A percentile compares a stretch with the other conserved stretches of the same genome.
These are phyloP conservation scores for Eristalis tenax DNA, from an alignment of 2,888 invertebrate species.

Conservation along the genomic window DNA sequence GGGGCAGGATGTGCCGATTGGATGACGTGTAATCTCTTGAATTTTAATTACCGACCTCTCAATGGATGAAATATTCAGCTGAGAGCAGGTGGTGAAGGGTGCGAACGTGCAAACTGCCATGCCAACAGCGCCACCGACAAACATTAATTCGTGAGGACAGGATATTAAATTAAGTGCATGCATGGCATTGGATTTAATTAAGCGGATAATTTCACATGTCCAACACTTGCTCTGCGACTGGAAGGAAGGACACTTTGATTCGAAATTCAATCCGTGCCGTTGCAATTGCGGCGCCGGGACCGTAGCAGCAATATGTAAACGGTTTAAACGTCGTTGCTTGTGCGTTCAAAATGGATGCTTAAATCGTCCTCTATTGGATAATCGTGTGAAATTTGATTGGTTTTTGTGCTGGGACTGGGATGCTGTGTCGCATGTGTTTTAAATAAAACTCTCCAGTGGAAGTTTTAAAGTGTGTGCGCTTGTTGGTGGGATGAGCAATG, in stretches of 20 bases:
- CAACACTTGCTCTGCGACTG: not conserved
- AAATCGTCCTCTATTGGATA: constrained; percentile 20
- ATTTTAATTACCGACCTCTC: constrained; percentile 18
- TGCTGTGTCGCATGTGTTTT: not conserved
- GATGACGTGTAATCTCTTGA: constrained; percentile 2
- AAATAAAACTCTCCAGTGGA: not conserved
- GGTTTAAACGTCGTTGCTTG: not conserved
- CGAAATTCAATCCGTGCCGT: constrained; percentile 43
- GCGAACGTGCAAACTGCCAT: not conserved
- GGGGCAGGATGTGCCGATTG: not conserved
- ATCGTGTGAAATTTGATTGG: constrained; percentile 12
- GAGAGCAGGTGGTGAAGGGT: constrained; percentile 33
- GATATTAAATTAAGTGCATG: constrained; percentile 50
- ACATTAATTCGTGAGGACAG: constrained; percentile 9
- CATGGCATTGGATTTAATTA: constrained; percentile 61
- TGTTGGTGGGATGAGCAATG: not conserved
- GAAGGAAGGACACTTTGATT: constrained; percentile 32
- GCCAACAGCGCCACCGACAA: not conserved
- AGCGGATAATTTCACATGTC: constrained; percentile 46
- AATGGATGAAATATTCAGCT: not conserved
- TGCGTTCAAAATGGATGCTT: not conserved
- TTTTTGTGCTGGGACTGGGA: not conserved
- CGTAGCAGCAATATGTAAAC: not conserved
- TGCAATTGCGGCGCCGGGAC: not conserved
- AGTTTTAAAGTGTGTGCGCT: not conserved